Percentiles rank a stretch among this genome's conserved stretches.
phyloP scores from a whole-genome alignment of 2,888 invertebrate species.

The Electrophaes corylata region DNA sequence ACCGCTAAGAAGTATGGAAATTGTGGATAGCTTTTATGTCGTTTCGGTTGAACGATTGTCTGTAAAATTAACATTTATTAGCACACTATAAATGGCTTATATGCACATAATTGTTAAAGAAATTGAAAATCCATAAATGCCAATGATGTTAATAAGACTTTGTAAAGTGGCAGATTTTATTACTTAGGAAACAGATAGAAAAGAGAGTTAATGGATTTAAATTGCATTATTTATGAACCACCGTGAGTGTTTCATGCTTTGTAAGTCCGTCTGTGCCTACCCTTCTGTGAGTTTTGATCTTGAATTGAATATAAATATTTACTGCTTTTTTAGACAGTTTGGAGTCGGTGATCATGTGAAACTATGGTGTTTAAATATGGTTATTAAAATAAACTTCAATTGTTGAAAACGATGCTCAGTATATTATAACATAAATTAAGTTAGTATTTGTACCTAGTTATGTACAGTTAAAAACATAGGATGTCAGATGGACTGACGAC shows the following conservation, averaged over 20 bases:
- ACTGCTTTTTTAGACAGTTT: background rate
- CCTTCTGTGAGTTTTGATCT: background rate
- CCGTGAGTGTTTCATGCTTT: background rate
- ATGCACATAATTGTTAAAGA: background rate
- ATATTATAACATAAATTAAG: too few relatives aligned
- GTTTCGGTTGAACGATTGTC: slow-evolving; percentile 21
- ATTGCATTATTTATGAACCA: slow-evolving; percentile 6
- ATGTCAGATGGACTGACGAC: too few relatives aligned
- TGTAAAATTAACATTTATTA: slow-evolving; percentile 13
- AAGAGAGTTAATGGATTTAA: slow-evolving; percentile 3
- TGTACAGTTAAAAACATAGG: too few relatives aligned
- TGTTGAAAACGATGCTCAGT: too few relatives aligned
- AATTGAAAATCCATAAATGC: slow-evolving; percentile 7
- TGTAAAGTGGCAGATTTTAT: background rate
- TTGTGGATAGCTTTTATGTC: slow-evolving; percentile 13
- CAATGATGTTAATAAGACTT: background rate
- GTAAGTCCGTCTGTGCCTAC: background rate
- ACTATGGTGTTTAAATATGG: too few relatives aligned
- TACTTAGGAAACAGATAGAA: background rate
- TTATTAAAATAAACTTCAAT: too few relatives aligned
- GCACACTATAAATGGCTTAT: slow-evolving; percentile 11
- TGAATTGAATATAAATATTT: background rate
- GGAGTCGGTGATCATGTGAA: too few relatives aligned
- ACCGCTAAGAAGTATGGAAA: slow-evolving; percentile 48
- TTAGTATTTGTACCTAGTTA: too few relatives aligned